Base-by-base conservation (phyloP, 2,888 invertebrate genomes). In the Calliphora vomitoria region DNA sequence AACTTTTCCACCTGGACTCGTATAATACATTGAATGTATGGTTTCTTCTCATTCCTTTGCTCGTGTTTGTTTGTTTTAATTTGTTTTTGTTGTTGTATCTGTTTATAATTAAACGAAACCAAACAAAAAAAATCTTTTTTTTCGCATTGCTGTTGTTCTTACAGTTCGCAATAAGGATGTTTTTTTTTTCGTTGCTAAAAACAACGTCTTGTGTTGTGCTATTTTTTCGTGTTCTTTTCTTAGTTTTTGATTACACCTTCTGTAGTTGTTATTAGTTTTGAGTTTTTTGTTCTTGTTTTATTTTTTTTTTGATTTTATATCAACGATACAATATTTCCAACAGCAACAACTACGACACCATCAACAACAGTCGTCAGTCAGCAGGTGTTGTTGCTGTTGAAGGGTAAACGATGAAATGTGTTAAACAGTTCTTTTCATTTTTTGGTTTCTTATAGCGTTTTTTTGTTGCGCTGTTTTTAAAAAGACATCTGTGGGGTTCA, bases 301-400 rank as follows among this genome's bases (percentile, higher is more conserved):
- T 47, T 15, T 25, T 60, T 25, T 55, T 60, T 25, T 60, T 31
- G 35, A 11, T 35, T 68, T 60, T 15, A 53, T 62, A 62, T n/a
- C 31, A 79, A 62, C 44, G 35, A 47, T 35, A 50, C 58, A 60
- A 62, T 53, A 41, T 25, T n/a, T 60, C 35, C n/a, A 78, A 35
- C 31, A 68, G 10, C 44, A 66, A 50, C n/a, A 41, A 81, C 64
- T 38, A 35, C 35, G n/a, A 55, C 41, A 41, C 31, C 35, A 78
- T 3, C 20, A 58, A 55, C 25, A 81, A 35, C 41, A 78, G 44
- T 50, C n/a, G 38, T 35, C 10, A 25, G 41, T 50, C 50, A 81
- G 85, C 85, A 85, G 85, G 85, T 85, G 85, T 85, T 85, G 85
- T 85, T 78, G 11, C 55, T n/a, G 20, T 47, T 81, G 20, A 69